Evolutionary conservation across 2,113 vertebrate species (phyloP).

Genomic region (Stomatorhinus ivindoensis): DNA sequence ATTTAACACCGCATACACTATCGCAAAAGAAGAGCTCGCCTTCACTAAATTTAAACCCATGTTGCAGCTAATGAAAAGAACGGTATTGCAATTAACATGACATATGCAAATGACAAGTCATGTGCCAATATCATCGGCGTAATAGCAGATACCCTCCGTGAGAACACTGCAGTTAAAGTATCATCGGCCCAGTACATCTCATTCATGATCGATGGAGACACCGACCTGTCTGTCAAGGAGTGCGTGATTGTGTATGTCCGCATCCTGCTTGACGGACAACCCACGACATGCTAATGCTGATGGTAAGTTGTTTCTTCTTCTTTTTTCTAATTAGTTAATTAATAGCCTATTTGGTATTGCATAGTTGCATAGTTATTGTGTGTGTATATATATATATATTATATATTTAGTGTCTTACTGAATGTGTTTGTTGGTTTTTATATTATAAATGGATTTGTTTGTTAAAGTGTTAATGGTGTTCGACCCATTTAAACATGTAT

Average conservation of each 20-base stretch:
- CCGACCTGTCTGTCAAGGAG: constrained; percentile 5
- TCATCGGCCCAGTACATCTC: not conserved
- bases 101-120: no score
- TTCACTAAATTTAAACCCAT: no score
- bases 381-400: no score
- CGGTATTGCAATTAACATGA: no score
- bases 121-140: no score
- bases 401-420: not conserved
- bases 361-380: no score
- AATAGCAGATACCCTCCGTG: not conserved
- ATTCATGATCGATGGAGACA: constrained; percentile 17
- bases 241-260: not conserved
- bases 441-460: not conserved
- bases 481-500: not conserved
- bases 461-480: not conserved
- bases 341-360: no score
- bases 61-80: no score
- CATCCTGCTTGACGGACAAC: not conserved
- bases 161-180: not conserved
- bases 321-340: no score
- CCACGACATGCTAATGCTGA: constrained; percentile 13
- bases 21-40: no score
- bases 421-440: not conserved
- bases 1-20: no score
- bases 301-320: no score